Percentiles rank a stretch among this genome's conserved stretches.
Conservation (phyloP, 1,140 invertebrate species). For the Lepidurus arcticus region DNA sequence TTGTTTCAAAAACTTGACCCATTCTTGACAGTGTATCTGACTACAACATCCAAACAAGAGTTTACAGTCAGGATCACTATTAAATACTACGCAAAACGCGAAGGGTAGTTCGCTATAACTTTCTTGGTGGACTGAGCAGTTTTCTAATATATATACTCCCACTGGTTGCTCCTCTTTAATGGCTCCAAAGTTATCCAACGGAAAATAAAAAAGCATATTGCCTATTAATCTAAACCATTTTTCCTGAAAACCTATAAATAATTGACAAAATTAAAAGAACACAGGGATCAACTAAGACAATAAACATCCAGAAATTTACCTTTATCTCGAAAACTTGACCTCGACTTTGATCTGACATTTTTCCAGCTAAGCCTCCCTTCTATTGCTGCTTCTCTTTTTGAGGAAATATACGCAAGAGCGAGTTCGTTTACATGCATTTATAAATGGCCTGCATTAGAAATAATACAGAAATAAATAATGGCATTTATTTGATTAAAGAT, state of each 20-base stretch:
- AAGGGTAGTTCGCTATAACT: constrained; percentile 23
- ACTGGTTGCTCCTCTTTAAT: constrained; percentile 32
- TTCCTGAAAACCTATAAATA: constrained; percentile 24
- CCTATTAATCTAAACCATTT: constrained; percentile 32
- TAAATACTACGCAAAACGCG: constrained; percentile 29
- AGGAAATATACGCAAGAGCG: neutral
- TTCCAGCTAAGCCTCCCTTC: neutral
- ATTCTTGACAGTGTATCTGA: constrained; percentile 26
- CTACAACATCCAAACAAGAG: constrained; percentile 30
- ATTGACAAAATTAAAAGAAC: neutral
- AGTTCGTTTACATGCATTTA: constrained; percentile 6
- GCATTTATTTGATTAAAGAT: neutral
- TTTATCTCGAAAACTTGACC: constrained; percentile 5
- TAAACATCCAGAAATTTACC: neutral
- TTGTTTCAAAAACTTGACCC: constrained; percentile 29
- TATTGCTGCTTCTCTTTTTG: neutral
- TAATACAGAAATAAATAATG: neutral
- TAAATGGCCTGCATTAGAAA: neutral
- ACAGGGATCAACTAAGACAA: neutral
- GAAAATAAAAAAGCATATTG: constrained; percentile 33
- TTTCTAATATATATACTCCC: constrained; percentile 32
- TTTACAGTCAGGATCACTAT: constrained; percentile 17
- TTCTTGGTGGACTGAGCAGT: constrained; percentile 28
- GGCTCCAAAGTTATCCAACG: constrained; percentile 29
- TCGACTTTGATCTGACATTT: neutral